These are phyloP conservation scores for Chaetophractus vellerosus DNA, from an alignment of 2,797 vertebrate genomes.

Conservation along the genomic window DNA sequence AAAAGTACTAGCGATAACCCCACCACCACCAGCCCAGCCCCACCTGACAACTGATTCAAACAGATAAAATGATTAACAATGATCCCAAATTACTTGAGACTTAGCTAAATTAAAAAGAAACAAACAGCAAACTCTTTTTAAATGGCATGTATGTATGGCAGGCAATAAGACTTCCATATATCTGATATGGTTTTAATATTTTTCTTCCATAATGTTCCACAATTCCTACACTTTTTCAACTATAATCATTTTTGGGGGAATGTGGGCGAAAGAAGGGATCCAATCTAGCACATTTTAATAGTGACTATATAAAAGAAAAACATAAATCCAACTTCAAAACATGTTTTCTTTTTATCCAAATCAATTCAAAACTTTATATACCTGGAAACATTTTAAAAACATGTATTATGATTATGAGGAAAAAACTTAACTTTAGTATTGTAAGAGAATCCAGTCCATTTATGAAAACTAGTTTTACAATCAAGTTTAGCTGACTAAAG, in stretches of 20 bases:
- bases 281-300: conserved; percentile 57
- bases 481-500: conserved; percentile 65
- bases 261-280: background rate
- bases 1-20: background rate
- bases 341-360: conserved; percentile 61
- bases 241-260: background rate
- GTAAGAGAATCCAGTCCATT: conserved; percentile 65
- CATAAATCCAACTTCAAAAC: conserved; percentile 67
- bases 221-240: conserved; percentile 52
- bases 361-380: conserved; percentile 64
- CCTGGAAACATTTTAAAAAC: background rate
- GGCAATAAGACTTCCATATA: background rate
- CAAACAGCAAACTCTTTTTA: background rate
- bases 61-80: conserved; percentile 6
- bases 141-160: background rate
- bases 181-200: background rate
- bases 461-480: conserved; percentile 64
- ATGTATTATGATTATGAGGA: background rate
- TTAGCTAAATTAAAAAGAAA: conserved; percentile 29
- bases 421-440: conserved; percentile 39
- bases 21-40: background rate
- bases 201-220: background rate
- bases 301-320: conserved; percentile 57
- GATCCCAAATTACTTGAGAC: conserved; percentile 52
- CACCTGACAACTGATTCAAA: background rate